Evolutionary conservation across 2,797 vertebrate genomes (phyloP), one percentile per base, ranked within the genome.

Genomic region (Pseudopleuronectes americanus): DNA sequence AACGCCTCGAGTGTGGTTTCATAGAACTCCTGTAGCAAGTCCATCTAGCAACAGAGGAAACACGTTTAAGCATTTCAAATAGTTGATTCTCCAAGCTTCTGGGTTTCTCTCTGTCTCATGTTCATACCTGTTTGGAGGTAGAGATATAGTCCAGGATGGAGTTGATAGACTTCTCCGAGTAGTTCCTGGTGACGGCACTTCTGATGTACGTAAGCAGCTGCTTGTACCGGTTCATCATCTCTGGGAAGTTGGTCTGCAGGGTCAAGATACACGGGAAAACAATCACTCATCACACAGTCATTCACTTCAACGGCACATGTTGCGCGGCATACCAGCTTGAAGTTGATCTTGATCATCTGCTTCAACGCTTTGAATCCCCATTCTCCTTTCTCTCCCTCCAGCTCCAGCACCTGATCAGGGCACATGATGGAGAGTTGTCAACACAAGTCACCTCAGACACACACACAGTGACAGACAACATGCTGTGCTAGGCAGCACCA

Each of bases 301-400:
- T 10, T 22, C 1, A 12, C 9, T 4, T 4, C 12, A 38, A 3
- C 10, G 10, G 12, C 36, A 38, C 36, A 38, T 13, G 12, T 38
- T 38, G 36, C 10, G 9, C 6, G 5, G 76, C 94, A 86, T 96
- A 99, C 98, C 96, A 99, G 90, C 90, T 99, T 99, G 91, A 99
- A 99, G 92, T 99, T 99, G 91, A 99, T 99, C 93, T 99, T 99
- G 88, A 99, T 99, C 98, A 99, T 99, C 93, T 99, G 98, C 94
- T 99, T 99, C 86, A 99, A 92, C 81, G 98, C 98, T 96, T 99
- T 99, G 91, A 99, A 99, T 71, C 98, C 98, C 98, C 98, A 99
- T 93, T 99, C 98, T 91, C 98, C 98, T 83, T 99, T 99, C 91
- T 99, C 98, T 74, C 98, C 98, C 92, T 99, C 98, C 1, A 99